Evolutionary conservation across 2,888 invertebrate genomes (phyloP), one percentile per base, ranked within the genome.

Genomic region (Mimumesa dahlbomi): DNA sequence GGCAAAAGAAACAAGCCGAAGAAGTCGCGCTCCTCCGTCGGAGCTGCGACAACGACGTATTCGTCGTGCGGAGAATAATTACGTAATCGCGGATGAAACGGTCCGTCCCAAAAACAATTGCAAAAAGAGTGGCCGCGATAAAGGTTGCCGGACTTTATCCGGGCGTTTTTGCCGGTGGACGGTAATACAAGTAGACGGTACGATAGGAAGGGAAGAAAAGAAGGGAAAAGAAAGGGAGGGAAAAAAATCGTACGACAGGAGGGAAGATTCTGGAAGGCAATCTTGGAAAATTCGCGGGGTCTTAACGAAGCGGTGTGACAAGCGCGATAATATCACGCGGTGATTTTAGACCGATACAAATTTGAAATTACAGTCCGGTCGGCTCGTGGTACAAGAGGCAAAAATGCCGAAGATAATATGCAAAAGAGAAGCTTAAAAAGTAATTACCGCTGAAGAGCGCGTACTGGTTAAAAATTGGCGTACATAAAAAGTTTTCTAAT

Each of bases 401-500:
- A 46, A 38, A 57, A 63, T 73, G 73, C 64, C 67, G 80, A 79
- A 82, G 85, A 87, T 87, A 86, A 87, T 87, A 85, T 85, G 84
- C 85, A 86, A 85, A 82, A 79, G 83, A 84, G 85, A 87, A 85
- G 88, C 88, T 89, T 88, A 88, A 88, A 89, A 89, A 88, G 88
- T 89, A 89, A 89, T 89, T 88, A 88, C 86, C 81, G 82, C 76
- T 84, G 85, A 86, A 84, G 85, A 84, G 87, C 81, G 82, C 75
- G 84, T 71, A 84, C 77, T 81, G 88, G 83, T 88, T 88, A 89
- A 89, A 88, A 89, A 88, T 89, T 87, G 89, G 86, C 84, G 84
- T 81, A 82, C 85, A 85, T 88, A 88, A 88, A 89, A 89, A 88
- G 88, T 89, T 89, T 89, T 89, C 89, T 89, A 89, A 89, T 89